Base-by-base conservation (phyloP, 2,797 vertebrate genomes). In the Sardinella longiceps region DNA sequence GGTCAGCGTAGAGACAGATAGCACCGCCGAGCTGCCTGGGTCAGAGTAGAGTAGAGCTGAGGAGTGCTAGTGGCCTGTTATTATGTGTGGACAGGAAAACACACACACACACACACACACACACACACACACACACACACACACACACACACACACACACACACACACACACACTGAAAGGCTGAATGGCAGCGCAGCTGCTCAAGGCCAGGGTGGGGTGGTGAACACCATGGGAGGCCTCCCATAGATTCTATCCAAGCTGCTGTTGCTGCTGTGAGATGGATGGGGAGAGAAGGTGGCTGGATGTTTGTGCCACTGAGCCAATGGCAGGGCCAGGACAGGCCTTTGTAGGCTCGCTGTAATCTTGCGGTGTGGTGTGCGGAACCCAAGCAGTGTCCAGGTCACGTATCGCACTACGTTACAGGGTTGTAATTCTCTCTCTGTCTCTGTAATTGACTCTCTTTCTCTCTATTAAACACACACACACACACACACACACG, bases 1-100 rank as follows among this genome's bases (percentile, higher is more conserved):
- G 93, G 94, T 94, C 92, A 92, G 88, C 33, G 11, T 74, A 82
- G 81, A 89, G 87, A 86, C 90, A 70, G 90, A 93, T 93, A 92
- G 89, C 90, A 85, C 37, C 33, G 3, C 18, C 74, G 37, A 80
- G 30, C 84, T 3, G 28, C 88, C 87, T 89, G 90, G 30, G 20
- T 30, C 30, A 74, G 66, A 74, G 14, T 14, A 39, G 28, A 70
- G 30, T 4, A 28, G 63, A 30, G 25, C 1, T 15, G 18, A 74
- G 30, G 66, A 74, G 66, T 0, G 33, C 25, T 66, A 66, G 63
- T 33, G 66, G 66, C 33, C 66, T 74, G 66, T 74, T 39, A 74
- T 74, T 74, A 74, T 39, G 66, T 20, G 33, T 39, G 66, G 66
- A 70, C 30, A 70, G 63, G 63, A 30, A 48, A 48, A 48, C 46